Conservation (phyloP, 2,888 invertebrate species). For the Glomeris marginata region DNA sequence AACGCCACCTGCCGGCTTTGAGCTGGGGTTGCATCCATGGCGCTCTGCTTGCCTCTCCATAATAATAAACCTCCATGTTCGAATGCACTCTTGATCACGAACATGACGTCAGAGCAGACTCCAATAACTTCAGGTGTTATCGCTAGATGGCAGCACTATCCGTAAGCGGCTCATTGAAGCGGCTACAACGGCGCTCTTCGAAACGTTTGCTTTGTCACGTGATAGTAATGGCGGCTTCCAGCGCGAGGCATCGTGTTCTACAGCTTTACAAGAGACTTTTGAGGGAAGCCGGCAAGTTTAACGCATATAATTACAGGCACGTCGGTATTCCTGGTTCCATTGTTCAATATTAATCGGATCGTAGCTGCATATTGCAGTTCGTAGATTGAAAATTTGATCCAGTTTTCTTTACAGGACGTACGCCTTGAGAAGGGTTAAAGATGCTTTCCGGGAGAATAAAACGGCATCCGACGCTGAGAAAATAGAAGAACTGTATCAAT, state of each 20-base stretch:
- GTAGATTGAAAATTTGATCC: too few relatives aligned
- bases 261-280: constrained; percentile 1
- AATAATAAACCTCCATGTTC: too few relatives aligned
- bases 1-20: too few relatives aligned
- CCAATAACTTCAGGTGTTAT: too few relatives aligned
- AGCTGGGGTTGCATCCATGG: too few relatives aligned
- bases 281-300: constrained; percentile 1
- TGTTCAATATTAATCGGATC: not conserved
- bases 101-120: too few relatives aligned
- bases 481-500: constrained; percentile 4
- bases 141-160: too few relatives aligned
- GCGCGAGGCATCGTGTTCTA: constrained; percentile 23
- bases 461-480: not conserved
- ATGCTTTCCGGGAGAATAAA: constrained; percentile 4
- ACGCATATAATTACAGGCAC: constrained; percentile 4
- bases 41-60: too few relatives aligned
- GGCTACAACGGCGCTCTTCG: too few relatives aligned
- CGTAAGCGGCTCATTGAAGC: too few relatives aligned
- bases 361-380: too few relatives aligned
- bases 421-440: not conserved
- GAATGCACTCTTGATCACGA: too few relatives aligned
- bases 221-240: constrained; percentile 67
- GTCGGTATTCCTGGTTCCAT: not conserved
- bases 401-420: not conserved
- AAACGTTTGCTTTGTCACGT: constrained; percentile 27